Percentiles rank a stretch among this genome's conserved stretches.
These are phyloP conservation scores for Xenentodon cancila DNA, from an alignment of 2,797 vertebrate species.

Conservation along the genomic window DNA sequence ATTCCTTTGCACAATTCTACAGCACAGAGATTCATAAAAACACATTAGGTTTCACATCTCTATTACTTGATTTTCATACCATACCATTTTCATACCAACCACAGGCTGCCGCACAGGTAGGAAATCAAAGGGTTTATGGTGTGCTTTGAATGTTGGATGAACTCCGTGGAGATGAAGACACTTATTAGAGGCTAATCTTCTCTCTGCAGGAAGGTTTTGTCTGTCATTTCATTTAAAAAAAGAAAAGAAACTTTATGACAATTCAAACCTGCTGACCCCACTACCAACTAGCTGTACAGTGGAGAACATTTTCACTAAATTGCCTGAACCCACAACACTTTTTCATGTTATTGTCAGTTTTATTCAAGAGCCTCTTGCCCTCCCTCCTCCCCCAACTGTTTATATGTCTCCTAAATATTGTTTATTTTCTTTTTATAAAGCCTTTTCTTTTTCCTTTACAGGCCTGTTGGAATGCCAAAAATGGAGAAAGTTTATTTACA, in stretches of 20 bases:
- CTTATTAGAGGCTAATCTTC: conserved; percentile 2
- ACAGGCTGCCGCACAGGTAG: background rate
- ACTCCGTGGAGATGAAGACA: background rate
- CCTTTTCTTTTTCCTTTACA: conserved; percentile 67
- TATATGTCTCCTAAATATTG: background rate
- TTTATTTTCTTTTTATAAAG: background rate
- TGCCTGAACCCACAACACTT: background rate
- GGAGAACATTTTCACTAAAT: background rate
- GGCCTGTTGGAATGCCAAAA: conserved; percentile 99
- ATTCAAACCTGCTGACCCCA: background rate
- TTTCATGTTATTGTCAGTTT: background rate
- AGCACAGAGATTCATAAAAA: conserved; percentile 10
- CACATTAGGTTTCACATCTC: background rate
- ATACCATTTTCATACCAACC: conserved; percentile 30
- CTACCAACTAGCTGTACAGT: background rate
- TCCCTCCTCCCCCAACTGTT: background rate
- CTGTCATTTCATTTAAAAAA: conserved; percentile 2
- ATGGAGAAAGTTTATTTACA: conserved; percentile 99
- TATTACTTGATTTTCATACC: conserved; percentile 27
- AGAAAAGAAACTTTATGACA: background rate
- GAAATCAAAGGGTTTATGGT: conserved; percentile 27
- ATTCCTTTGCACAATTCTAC: background rate
- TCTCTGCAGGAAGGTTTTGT: background rate
- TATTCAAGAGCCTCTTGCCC: background rate
- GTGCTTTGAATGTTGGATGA: conserved; percentile 5